Conservation (phyloP, 2,113 vertebrate species). For the Ciconia boyciana region DNA sequence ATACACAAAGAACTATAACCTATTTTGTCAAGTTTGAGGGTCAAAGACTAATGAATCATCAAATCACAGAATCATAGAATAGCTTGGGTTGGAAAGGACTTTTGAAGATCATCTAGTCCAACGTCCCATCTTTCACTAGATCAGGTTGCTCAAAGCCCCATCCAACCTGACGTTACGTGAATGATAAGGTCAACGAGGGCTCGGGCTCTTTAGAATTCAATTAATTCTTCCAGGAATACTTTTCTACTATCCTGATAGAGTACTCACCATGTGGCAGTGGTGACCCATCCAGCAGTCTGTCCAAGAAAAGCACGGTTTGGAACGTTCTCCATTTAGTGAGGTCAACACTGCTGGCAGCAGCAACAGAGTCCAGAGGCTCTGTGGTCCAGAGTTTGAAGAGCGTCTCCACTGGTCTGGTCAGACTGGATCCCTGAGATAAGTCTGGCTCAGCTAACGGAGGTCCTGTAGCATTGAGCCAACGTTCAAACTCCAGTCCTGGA, state of each 20-base stretch:
- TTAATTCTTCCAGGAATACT: not conserved
- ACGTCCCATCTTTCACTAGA: not conserved
- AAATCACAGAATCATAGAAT: not conserved
- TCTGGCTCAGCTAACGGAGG: slow-evolving; percentile 90
- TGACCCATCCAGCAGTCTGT: slow-evolving; percentile 88
- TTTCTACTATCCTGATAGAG: not conserved
- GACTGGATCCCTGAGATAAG: slow-evolving; percentile 86
- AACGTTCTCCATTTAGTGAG: slow-evolving; percentile 93
- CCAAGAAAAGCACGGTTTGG: slow-evolving; percentile 94
- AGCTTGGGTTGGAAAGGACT: not conserved
- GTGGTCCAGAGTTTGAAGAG: slow-evolving; percentile 88
- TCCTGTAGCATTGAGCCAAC: slow-evolving; percentile 91
- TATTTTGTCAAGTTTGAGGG: not conserved
- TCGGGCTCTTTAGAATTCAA: not conserved
- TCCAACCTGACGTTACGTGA: not conserved
- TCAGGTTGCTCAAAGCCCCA: not conserved
- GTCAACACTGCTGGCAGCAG: slow-evolving; percentile 77
- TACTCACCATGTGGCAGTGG: slow-evolving; percentile 84
- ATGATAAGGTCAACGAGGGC: not conserved
- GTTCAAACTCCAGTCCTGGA: slow-evolving; percentile 92
- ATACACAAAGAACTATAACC: not conserved
- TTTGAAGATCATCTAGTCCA: not conserved
- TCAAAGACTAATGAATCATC: not conserved
- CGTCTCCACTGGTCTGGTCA: slow-evolving; percentile 84
- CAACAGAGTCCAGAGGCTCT: slow-evolving; percentile 72